Base-by-base conservation (phyloP, 2,888 invertebrate species). In the Sinhomidia bicolor region DNA sequence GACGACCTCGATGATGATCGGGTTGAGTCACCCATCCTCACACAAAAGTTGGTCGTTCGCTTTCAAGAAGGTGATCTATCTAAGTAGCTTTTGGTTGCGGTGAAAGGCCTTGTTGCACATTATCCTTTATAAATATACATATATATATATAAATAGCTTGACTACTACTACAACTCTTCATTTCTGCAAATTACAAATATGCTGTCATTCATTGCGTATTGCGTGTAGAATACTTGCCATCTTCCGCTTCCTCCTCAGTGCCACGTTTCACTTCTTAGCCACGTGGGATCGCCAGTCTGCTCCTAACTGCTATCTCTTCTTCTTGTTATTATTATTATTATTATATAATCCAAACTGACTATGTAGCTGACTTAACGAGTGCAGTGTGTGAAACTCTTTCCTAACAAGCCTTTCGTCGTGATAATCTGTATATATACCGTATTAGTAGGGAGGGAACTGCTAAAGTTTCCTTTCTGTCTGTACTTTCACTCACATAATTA, bases 1-100 rank as follows among this genome's bases (percentile, higher is more conserved):
- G 93, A 93, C 54, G 89, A 89, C 68, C 62, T 86, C 20, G 90
- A 88, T 20, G 90, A 88, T 20, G 91, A 92, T 12, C 79, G 90
- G 82, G 90, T 91, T 36, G 90, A 90, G 57, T 91, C 91, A 26
- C 92, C 92, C 23, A 90, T 92, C 89, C 88, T 92, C 54, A 92
- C 91, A 51, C 92, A 92, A 89, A 91, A 91, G 71, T 90, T 92
- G 62, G 91, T 92, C 74, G 92, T 92, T 89, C 91, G 92, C 62
- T 91, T 92, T 89, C 91, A 91, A 90, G 92, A 91, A 91, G 91
- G 91, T 91, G 89, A 68, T 78, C 44, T 82, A 17, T 74, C 62
- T 74, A 29, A 47, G 51, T 85, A 47, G 68, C 68, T 65, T 82
- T 68, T 82, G 62, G 44, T 9, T 85, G 44, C 12, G 41, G 62